Conservation (phyloP, 2,113 vertebrate species). For the Mesitornis unicolor region DNA sequence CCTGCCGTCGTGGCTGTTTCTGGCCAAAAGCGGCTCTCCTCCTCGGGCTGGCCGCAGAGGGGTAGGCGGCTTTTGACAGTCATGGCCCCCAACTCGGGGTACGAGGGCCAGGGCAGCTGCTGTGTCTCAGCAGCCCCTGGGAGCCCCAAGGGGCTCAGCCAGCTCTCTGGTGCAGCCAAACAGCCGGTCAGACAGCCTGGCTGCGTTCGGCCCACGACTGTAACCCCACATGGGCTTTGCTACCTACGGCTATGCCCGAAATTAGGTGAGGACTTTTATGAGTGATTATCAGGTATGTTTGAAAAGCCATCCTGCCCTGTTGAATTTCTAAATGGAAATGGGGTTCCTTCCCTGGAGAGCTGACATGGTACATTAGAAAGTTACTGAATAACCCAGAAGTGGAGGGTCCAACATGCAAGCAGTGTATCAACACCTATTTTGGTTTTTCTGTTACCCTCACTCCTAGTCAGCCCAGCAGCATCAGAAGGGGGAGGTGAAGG, state of each 20-base stretch:
- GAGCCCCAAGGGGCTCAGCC: neutral
- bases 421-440: neutral
- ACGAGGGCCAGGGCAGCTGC: too few species aligned
- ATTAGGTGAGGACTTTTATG: neutral
- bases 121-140: neutral
- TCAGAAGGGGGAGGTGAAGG: neutral
- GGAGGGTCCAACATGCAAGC: neutral
- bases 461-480: neutral
- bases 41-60: too few species aligned
- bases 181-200: accelerated
- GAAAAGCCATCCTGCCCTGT: neutral
- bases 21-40: too few species aligned
- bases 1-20: neutral
- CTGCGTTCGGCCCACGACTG: neutral
- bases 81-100: too few species aligned
- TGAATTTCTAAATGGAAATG: neutral
- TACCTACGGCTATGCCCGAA: accelerated
- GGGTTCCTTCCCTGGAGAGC: neutral
- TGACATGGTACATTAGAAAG: neutral
- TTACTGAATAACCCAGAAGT: neutral
- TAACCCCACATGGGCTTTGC: accelerated
- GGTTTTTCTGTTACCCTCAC: neutral
- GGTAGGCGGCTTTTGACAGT: neutral
- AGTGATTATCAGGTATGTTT: neutral
- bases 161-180: accelerated